Evolutionary conservation across 2,888 invertebrate genomes (phyloP), one percentile per base, ranked within the genome.

Genomic region (Cephus spinipes): DNA sequence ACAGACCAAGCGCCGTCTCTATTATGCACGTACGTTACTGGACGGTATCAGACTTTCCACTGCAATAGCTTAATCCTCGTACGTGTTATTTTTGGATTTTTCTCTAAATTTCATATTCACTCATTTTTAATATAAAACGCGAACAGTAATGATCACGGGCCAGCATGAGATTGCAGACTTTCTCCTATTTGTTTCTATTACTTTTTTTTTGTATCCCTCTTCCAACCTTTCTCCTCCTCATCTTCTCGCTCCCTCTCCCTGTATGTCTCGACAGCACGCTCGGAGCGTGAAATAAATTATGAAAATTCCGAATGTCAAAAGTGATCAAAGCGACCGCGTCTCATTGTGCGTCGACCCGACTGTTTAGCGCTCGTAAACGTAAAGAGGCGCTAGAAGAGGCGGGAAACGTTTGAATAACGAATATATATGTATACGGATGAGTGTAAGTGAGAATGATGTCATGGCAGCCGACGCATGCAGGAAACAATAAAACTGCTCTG

Each of bases 261-360:
- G 12, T 31, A 23, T 33, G 71, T 33, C 33, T 32, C 71, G 71
- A 55, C 55, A 55, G 55, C 55, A 55, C 33, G 71, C 71, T 71
- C 76, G 78, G 74, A 30, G 79, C 78, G 81, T 85, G 81, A 87
- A 89, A 89, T 89, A 89, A 89, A 89, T 89, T 89, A 88, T 85
- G 87, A 89, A 89, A 89, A 88, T 88, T 85, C 85, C 85, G 80
- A 89, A 87, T 89, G 89, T 87, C 88, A 86, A 85, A 82, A 85
- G 84, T 87, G 89, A 89, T 89, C 89, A 89, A 89, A 89, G 89
- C 84, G 80, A 77, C 87, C 88, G 88, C 84, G 79, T 81, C 83
- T 86, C 81, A 87, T 89, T 87, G 87, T 88, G 82, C 83, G 78
- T 77, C 79, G 78, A 69, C 73, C 78, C 81, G 76, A 79, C 83